Evolutionary conservation across 1,140 invertebrate species (phyloP), one percentile per base, ranked within the genome.

Genomic region (Pollicipes pollicipes): DNA sequence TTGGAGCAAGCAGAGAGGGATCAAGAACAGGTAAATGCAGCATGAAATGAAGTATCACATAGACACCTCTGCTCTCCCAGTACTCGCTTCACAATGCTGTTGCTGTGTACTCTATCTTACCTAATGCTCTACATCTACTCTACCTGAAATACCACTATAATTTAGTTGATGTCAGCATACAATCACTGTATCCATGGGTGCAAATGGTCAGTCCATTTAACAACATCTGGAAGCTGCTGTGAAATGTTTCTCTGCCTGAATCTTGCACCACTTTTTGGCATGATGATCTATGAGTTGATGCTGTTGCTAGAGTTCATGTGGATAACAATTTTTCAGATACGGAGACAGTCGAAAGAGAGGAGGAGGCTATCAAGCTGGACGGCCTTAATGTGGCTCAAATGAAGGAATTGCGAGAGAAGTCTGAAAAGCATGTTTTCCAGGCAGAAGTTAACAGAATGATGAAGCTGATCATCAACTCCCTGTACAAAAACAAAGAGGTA

Each of bases 371-470:
- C 73, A 93, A 96, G 77, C 80, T 98, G 26, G 97, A 99, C 83
- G 94, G 90, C 4, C 81, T 99, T 70, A 98, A 90, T 83, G 91
- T 94, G 0, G 90, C 94, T 37, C 93, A 97, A 81, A 83, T 97
- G 76, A 93, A 93, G 75, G 91, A 98, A 82, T 78, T 98, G 16
- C 82, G 90, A 68, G 93, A 95, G 29, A 90, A 90, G 78, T 87
- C 95, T 0, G 92, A 98, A 77, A 98, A 95, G 79, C 93, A 90
- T 80, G 86, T 86, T 30, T 99, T 98, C 83, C 93, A 96, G 73
- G 93, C 94, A 0, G 94, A 97, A 82, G 95, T 98, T 17, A 96
- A 97, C 83, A 89, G 96, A 35, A 97, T 98, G 94, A 98, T 98
- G 96, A 98, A 98, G 82, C 85, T 98, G 28, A 98, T 98, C 78